phyloP scores from a whole-genome alignment of 2,113 vertebrate species.

The Hiodon tergisus region DNA sequence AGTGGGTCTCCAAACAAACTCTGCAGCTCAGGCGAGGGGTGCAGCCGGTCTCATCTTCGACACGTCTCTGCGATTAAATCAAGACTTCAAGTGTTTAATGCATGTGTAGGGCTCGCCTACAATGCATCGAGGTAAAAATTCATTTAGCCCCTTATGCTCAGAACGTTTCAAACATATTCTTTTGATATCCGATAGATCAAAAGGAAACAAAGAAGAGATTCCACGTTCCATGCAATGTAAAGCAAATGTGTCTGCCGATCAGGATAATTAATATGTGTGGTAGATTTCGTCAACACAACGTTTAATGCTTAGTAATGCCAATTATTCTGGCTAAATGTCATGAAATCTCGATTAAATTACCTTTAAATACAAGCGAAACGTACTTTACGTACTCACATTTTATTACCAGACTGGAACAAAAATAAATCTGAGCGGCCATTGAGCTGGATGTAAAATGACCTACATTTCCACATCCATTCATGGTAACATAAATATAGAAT shows the following conservation, averaged over 20 bases:
- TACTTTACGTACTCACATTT: conserved; percentile 13
- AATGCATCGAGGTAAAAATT: background rate
- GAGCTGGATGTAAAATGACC: conserved; percentile 32
- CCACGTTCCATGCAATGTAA: too few species aligned
- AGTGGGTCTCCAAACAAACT: background rate
- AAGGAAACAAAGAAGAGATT: too few species aligned
- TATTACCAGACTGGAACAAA: conserved; percentile 11
- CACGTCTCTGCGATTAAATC: background rate
- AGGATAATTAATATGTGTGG: too few species aligned
- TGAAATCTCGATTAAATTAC: background rate
- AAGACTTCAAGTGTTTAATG: background rate
- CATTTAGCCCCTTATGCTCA: background rate
- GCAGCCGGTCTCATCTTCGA: background rate
- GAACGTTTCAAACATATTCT: background rate
- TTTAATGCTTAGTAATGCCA: background rate
- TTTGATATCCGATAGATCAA: too few species aligned
- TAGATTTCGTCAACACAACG: background rate
- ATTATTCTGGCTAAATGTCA: conserved; percentile 15
- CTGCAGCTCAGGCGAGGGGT: background rate
- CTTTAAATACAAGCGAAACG: conserved; percentile 8
- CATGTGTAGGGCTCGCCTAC: background rate
- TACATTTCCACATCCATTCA: conserved; percentile 25
- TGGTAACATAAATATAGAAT: conserved; percentile 14
- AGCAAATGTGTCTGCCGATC: too few species aligned
- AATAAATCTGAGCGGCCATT: conserved; percentile 26